Base-by-base conservation (phyloP, 2,113 vertebrate species). In the Strix uralensis region DNA sequence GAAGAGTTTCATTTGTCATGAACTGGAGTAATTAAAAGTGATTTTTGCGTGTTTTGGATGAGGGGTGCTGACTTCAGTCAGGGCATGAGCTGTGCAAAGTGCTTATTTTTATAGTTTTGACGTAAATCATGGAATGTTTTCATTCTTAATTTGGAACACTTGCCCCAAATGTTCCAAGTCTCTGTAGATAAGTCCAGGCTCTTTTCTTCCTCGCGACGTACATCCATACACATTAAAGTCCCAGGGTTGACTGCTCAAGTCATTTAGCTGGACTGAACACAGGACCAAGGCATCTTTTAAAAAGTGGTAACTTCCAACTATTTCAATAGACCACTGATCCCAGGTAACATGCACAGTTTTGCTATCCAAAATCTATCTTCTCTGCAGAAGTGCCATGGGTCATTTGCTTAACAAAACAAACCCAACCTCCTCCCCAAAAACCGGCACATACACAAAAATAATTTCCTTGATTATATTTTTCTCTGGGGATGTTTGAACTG, bases 91-190 rank as follows among this genome's bases (percentile, higher is more conserved):
- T 86, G 54, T 91, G 91, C 73, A 87, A 94, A 98, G 93, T 75
- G 73, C 94, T 98, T 98, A 97, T 98, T 98, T 98, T 98, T 97
- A 96, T 98, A 97, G 95, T 96, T 96, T 96, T 98, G 97, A 98
- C 87, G 73, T 96, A 97, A 96, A 87, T 81, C 36, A 8, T 97
- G 95, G 98, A 98, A 98, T 98, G 98, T 97, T 98, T 96, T 96
- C 97, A 94, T 97, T 98, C 95, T 97, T 96, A 98, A 98, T 97
- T 98, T 98, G 97, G 97, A 98, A 92, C 90, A 77, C 66, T 98
- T 96, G 90, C 82, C 96, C 90, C 92, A 91, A 96, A 95, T 66
- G 91, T 96, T 97, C 95, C 94, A 95, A 94, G 80, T 79, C 94
- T 90, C 92, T 44, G 6, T 86, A 96, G 91, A 94, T 82, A 94